A percentile compares a stretch with the other conserved stretches of the same genome.
These are phyloP conservation scores for Ectemnius lituratus DNA, from an alignment of 2,888 invertebrate genomes.

Conservation along the genomic window DNA sequence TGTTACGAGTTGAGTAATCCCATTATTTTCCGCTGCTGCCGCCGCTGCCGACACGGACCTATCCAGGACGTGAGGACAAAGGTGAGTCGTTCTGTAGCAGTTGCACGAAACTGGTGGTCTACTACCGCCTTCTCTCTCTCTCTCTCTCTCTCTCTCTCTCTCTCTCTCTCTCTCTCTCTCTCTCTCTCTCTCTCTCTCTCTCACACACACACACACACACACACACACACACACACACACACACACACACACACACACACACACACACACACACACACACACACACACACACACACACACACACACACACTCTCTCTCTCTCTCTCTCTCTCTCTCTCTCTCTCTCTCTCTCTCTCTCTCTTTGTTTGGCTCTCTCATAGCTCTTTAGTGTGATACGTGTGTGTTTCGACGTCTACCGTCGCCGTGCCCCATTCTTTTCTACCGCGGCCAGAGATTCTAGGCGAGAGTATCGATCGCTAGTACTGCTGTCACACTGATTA, in stretches of 20 bases:
- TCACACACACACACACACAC: too few species aligned
- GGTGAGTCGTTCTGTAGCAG: slow-evolving; percentile 73
- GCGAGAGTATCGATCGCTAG: slow-evolving; percentile 5
- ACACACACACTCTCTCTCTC: slow-evolving; percentile 4
- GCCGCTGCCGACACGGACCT: slow-evolving; percentile 32
- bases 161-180: not conserved
- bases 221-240: too few species aligned
- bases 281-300: too few species aligned
- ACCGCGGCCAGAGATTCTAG: slow-evolving; percentile 2
- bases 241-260: too few species aligned
- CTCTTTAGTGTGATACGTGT: too few species aligned
- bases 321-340: not conserved
- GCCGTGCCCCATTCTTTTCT: not conserved
- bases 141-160: not conserved
- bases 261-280: too few species aligned
- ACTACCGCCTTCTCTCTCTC: not conserved
- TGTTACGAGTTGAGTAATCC: slow-evolving; percentile 67
- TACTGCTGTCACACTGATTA: slow-evolving; percentile 21
- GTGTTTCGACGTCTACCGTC: too few species aligned
- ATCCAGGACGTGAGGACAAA: slow-evolving; percentile 79
- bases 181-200: not conserved
- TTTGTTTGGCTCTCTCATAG: not conserved
- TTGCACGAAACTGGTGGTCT: slow-evolving; percentile 48
- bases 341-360: not conserved
- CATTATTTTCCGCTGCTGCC: slow-evolving; percentile 62